Evolutionary conservation across 2,113 vertebrate species (phyloP), one percentile per base, ranked within the genome.

Genomic region (Pelobates fuscus): DNA sequence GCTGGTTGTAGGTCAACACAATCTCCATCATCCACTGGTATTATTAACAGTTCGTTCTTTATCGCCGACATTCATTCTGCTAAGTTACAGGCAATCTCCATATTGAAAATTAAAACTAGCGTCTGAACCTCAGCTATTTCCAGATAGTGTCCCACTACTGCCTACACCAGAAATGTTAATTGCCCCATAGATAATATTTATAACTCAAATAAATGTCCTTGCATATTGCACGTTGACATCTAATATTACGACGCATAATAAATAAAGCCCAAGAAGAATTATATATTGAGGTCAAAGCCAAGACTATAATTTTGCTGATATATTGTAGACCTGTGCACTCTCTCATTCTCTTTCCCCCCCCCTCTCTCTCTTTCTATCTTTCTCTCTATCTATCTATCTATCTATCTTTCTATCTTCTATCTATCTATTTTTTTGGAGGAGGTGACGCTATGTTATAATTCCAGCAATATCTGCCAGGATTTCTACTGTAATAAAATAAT

Each of bases 121-220:
- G 55, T 24, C 14, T 8, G 27, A n/a, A 18, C 37, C 72, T 67
- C 2, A n/a, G 72, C 59, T 67, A 67, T 75, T 30, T 67, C 63
- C 26, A 59, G 32, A 74, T 24, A 32, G 20, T n/a, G 55, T 49
- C 65, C 65, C 30, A 32, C 57, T 24, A 49, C 65, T 68, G 30
- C 55, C 57, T 68, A 61, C 18, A 61, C 43, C 41, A 52, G 57
- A 77, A 77, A 77, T 67, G 73, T 77, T 77, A 77, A 77, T 77
- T 68, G 73, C 55, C 18, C 73, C 64, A 61, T 77, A 32, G 73
- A 77, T 77, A 68, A 61, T 77, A 77, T 77, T 77, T 77, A 77
- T 77, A 64, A 68, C 73, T 20, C n/a, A 15, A 15, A 66, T 61
- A 77, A 67, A 68, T 59, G 65, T 59, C 64, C 5, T 10, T 32